Conservation (phyloP, 2,113 vertebrate genomes). For the Oncorhynchus masou region DNA sequence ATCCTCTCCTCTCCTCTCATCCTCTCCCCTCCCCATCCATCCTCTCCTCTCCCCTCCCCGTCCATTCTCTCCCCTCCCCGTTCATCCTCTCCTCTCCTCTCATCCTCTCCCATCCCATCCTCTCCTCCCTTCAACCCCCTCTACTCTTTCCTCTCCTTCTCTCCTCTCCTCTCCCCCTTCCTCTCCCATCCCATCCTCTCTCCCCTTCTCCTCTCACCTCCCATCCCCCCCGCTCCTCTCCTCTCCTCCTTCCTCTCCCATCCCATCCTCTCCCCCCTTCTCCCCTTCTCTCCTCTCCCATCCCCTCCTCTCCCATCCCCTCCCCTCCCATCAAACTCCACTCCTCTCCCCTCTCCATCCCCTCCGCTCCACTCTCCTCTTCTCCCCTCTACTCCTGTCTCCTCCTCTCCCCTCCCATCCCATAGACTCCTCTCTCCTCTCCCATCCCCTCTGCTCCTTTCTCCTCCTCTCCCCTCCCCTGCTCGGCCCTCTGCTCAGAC, state of each 20-base stretch:
- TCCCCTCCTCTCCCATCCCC: too few species aligned
- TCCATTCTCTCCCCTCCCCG: too few species aligned
- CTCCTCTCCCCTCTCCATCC: neutral
- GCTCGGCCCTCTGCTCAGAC: neutral
- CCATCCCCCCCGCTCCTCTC: conserved; percentile 24
- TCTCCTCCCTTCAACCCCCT: too few species aligned
- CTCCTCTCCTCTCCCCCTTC: conserved; percentile 1
- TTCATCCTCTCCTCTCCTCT: too few species aligned
- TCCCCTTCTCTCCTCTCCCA: neutral
- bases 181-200: conserved; percentile 1
- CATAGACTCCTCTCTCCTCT: conserved; percentile 11
- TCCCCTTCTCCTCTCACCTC: conserved; percentile 28
- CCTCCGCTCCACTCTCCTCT: conserved; percentile 2
- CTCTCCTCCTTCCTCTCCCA: neutral
- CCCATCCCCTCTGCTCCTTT: conserved; percentile 35
- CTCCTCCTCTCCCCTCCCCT: conserved; percentile 6
- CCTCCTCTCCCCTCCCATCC: conserved; percentile 11
- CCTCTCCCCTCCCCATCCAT: too few species aligned
- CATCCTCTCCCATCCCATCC: too few species aligned
- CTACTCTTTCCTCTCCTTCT: too few species aligned
- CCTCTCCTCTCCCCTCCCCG: too few species aligned
- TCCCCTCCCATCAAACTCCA: neutral
- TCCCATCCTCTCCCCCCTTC: conserved; percentile 22
- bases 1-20: too few species aligned
- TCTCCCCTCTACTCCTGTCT: too few species aligned